Evolutionary conservation across 2,113 vertebrate genomes (phyloP), one percentile per base, ranked within the genome.

Genomic region (Hydrolagus affinis): DNA sequence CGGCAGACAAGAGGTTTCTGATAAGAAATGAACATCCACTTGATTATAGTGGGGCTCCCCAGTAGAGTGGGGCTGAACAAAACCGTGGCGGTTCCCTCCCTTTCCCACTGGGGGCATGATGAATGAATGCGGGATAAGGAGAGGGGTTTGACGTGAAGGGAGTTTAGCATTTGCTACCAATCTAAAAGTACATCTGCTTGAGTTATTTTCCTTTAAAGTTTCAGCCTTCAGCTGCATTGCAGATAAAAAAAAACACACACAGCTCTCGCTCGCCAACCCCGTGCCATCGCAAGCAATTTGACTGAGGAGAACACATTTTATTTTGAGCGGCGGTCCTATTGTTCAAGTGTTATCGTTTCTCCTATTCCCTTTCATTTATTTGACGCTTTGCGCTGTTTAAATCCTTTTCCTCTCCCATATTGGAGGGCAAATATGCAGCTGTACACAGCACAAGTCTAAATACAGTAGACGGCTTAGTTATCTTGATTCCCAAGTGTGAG

Each of bases 171-270:
- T 19, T 11, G 19, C 28, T 75, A 75, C 76, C 60, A 80, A 62
- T 28, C 11, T 60, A 7, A 44, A 78, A 60, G 23, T 25, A 73
- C 25, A 25, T 28, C 60, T 28, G 12, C 11, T 56, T 32, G 60
- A 15, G 14, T 80, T 80, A 12, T 28, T 60, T 80, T 80, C 75
- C 75, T 21, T 80, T 64, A 80, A 44, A 80, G 23, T 12, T 17
- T 28, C 12, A 15, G n/a, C 62, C 62, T 62, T 62, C 44, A 15
- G 57, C 10, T 23, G 15, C 28, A 77, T 77, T 59, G 30, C 57
- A 23, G n/a, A 25, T 59, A 11, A 77, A 28, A 25, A n/a, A 64
- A 25, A 62, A 9, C 76, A 80, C 12, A 28, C 25, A 25, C 62
- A 17, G 1, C 44, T 6, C 44, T 44, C 44, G 44, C 44, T 44